These are phyloP conservation scores for Digitonthophagus gazella DNA, from an alignment of 2,888 invertebrate genomes.

Conservation along the genomic window DNA sequence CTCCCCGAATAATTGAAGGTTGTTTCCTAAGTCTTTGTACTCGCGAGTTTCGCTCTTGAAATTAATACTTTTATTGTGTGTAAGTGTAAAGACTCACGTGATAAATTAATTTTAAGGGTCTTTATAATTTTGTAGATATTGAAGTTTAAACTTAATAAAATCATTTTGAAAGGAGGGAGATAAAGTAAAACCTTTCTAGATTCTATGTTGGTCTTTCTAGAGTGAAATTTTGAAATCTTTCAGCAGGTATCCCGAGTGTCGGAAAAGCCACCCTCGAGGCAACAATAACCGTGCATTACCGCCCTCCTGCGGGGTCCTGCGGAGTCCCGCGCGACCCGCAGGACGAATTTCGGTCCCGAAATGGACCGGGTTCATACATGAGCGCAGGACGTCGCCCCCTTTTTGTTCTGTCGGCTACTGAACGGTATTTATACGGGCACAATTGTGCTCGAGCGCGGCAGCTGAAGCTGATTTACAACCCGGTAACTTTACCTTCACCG, in stretches of 20 bases:
- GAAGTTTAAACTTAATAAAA: too few relatives aligned
- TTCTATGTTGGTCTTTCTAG: too few relatives aligned
- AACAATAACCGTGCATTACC: not conserved
- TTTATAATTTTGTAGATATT: too few relatives aligned
- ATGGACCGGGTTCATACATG: not conserved
- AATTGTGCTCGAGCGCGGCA: not conserved
- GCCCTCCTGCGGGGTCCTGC: not conserved
- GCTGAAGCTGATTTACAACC: not conserved
- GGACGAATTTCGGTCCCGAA: not conserved
- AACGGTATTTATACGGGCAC: not conserved
- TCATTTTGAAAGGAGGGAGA: too few relatives aligned
- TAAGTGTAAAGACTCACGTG: too few relatives aligned
- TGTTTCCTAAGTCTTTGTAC: conserved; percentile 30
- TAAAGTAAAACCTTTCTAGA: too few relatives aligned
- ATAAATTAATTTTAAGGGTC: too few relatives aligned
- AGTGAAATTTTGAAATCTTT: not conserved
- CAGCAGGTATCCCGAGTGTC: not conserved
- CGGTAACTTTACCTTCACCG: not conserved
- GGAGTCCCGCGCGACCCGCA: not conserved
- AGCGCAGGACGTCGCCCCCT: not conserved
- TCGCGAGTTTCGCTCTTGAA: not conserved
- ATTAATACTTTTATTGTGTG: conserved; percentile 4
- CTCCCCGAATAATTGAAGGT: conserved; percentile 43
- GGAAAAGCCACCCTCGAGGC: not conserved
- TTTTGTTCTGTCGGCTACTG: not conserved